Percentiles rank a stretch among this genome's conserved stretches.
phyloP scores from a whole-genome alignment of 2,113 vertebrate species.

The Heloderma charlesbogerti region DNA sequence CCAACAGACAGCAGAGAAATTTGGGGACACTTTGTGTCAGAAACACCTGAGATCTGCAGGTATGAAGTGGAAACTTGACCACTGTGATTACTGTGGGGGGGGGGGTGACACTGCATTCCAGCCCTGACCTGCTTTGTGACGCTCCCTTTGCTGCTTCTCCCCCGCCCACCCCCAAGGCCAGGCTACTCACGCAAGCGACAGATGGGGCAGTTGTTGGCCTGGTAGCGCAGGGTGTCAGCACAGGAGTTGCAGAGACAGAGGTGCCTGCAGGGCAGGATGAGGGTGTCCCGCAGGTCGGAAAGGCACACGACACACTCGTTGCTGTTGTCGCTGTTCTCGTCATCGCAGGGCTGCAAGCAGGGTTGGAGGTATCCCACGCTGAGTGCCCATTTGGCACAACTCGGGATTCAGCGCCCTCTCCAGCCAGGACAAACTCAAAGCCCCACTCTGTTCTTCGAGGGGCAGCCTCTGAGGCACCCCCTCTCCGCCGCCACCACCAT shows the following conservation, averaged over 20 bases:
- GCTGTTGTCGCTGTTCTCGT: slow-evolving; percentile 98
- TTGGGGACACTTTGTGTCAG: neutral
- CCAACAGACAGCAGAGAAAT: neutral
- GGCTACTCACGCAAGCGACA: slow-evolving; percentile 92
- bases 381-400: neutral
- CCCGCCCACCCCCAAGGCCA: neutral
- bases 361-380: neutral
- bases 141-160: neutral
- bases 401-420: neutral
- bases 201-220: slow-evolving; percentile 98
- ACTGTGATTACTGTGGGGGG: too few relatives aligned
- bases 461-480: too few relatives aligned
- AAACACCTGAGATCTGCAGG: neutral
- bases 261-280: slow-evolving; percentile 95
- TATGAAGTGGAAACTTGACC: too few relatives aligned
- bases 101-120: too few relatives aligned
- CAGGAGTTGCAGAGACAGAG: slow-evolving; percentile 95
- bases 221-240: slow-evolving; percentile 95
- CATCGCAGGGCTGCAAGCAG: slow-evolving; percentile 86
- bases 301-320: slow-evolving; percentile 97
- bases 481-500: too few relatives aligned
- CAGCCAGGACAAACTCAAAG: too few relatives aligned
- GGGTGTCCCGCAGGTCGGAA: slow-evolving; percentile 92
- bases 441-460: too few relatives aligned
- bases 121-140: too few relatives aligned